Percentiles rank a stretch among this genome's conserved stretches.
These are phyloP conservation scores for Drosophila helvetica DNA, from an alignment of 2,888 invertebrate genomes.

Conservation along the genomic window DNA sequence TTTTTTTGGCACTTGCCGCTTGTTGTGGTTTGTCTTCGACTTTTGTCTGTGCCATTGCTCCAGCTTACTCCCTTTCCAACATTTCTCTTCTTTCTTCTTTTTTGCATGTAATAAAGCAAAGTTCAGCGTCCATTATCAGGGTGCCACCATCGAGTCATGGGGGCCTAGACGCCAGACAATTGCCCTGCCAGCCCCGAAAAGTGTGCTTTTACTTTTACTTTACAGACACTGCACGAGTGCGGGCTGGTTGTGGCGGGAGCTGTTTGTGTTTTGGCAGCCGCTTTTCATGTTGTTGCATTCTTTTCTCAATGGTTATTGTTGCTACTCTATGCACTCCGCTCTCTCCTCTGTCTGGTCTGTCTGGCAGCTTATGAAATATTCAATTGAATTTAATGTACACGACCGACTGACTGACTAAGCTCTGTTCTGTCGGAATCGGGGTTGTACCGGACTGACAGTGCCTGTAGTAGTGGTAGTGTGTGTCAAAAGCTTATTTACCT, in stretches of 20 bases:
- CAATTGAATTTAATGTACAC: constrained; percentile 75
- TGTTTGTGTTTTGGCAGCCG: constrained; percentile 12
- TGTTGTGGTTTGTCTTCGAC: constrained; percentile 63
- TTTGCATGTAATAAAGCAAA: constrained; percentile 69
- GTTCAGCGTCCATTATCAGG: constrained; percentile 73
- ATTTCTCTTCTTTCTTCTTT: constrained; percentile 16
- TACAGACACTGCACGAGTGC: constrained; percentile 43
- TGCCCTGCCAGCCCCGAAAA: constrained; percentile 53
- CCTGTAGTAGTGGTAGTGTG: neutral
- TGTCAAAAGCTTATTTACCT: constrained; percentile 1
- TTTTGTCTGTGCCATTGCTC: constrained; percentile 33
- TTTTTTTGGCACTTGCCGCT: constrained; percentile 28
- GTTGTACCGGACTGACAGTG: neutral
- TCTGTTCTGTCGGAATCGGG: neutral
- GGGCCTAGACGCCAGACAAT: constrained; percentile 38
- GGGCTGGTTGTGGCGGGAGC: constrained; percentile 27
- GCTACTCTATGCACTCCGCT: constrained; percentile 33
- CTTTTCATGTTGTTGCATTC: constrained; percentile 54
- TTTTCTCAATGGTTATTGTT: constrained; percentile 51
- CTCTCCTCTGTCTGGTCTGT: constrained; percentile 25
- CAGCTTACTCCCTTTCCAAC: constrained; percentile 7
- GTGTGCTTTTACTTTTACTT: constrained; percentile 62
- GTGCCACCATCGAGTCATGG: constrained; percentile 48
- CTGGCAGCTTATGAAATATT: constrained; percentile 74
- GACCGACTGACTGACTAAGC: constrained; percentile 68